A percentile compares a stretch with the other conserved stretches of the same genome.
These are phyloP conservation scores for Micrastur ruficollis DNA, from an alignment of 2,797 vertebrate genomes.

Conservation along the genomic window DNA sequence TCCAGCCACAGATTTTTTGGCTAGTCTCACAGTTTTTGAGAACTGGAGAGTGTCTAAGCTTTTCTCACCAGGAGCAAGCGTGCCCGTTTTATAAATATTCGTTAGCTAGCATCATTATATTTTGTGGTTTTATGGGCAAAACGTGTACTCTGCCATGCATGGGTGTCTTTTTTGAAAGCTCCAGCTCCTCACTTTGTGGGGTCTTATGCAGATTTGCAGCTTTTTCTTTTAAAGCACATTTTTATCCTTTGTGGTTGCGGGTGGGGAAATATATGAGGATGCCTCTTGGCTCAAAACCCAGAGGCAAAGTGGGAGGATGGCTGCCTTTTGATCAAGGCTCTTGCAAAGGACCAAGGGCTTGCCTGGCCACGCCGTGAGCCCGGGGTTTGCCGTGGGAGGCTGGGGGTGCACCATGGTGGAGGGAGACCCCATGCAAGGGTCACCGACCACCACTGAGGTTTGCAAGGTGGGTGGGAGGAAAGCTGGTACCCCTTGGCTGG, in stretches of 20 bases:
- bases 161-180: background rate
- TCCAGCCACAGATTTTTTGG: constrained; percentile 42
- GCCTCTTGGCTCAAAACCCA: background rate
- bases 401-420: rapidly evolving
- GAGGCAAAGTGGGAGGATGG: background rate
- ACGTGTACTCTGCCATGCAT: background rate
- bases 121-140: background rate
- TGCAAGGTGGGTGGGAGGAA: background rate
- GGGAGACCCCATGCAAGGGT: background rate
- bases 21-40: background rate
- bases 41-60: background rate
- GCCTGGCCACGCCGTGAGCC: too few species aligned
- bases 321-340: background rate
- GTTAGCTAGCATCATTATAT: background rate
- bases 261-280: background rate
- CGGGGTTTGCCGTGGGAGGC: rapidly evolving
- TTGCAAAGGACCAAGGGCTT: background rate
- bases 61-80: background rate
- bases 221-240: background rate
- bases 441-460: background rate
- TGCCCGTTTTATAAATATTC: background rate
- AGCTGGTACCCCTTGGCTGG: rapidly evolving
- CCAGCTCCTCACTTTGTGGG: background rate
- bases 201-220: background rate
- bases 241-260: background rate